Percentiles rank a stretch among this genome's conserved stretches.
Evolutionary conservation across 2,888 invertebrate species (phyloP).

Genomic region (Mycogona germanica): DNA sequence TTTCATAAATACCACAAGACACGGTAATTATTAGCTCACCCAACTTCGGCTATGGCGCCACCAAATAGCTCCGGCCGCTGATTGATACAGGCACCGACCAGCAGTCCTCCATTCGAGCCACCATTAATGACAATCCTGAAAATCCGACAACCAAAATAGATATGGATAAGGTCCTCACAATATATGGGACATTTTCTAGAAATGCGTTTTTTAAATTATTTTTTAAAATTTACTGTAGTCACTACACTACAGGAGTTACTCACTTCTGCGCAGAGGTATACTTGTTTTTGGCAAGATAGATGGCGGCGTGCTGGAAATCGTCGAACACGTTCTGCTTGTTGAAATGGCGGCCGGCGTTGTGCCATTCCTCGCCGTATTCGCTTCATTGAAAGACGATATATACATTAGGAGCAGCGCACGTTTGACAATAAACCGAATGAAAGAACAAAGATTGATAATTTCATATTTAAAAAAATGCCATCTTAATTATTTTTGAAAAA

Average conservation of each 20-base stretch:
- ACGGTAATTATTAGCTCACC: no score
- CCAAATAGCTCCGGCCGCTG: slow-evolving; percentile 91
- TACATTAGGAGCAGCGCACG: no score
- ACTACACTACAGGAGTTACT: slow-evolving; percentile 5
- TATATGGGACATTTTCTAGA: no score
- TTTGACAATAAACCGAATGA: no score
- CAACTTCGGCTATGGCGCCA: slow-evolving; percentile 85
- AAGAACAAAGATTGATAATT: no score
- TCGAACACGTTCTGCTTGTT: slow-evolving; percentile 97
- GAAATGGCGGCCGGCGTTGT: slow-evolving; percentile 74
- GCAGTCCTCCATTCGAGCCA: slow-evolving; percentile 90
- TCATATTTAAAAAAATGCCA: no score
- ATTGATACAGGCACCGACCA: slow-evolving; percentile 90
- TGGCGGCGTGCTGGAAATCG: slow-evolving; percentile 87
- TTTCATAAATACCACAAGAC: no score
- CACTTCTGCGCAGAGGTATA: slow-evolving; percentile 58
- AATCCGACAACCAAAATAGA: no score
- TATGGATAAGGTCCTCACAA: no score
- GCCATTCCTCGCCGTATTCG: slow-evolving; percentile 97
- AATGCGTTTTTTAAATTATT: not conserved
- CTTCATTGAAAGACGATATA: no score
- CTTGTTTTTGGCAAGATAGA: slow-evolving; percentile 66
- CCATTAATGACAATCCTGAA: slow-evolving; percentile 75
- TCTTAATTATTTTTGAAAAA: no score
- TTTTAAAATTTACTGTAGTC: not conserved